Evolutionary conservation across 2,888 invertebrate species (phyloP), one percentile per base, ranked within the genome.

Genomic region (Epiblema foenella): DNA sequence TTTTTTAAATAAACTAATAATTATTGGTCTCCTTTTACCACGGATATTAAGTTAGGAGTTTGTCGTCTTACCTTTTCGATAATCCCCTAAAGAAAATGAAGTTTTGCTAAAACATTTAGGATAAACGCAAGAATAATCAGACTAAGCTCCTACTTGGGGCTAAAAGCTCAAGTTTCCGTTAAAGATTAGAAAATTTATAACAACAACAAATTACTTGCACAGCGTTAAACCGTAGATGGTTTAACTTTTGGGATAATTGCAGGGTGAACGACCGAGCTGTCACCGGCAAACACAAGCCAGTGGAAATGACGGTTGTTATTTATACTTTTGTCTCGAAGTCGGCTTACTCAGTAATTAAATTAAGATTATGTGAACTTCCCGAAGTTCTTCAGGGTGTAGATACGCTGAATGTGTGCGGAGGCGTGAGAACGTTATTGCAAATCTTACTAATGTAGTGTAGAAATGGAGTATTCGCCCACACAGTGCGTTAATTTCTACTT

Each of bases 251-350:
- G n/a, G 54, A n/a, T 15, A 7, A 12, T n/a, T n/a, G n/a, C n/a
- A 51, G 37, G 69, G 63, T 69, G 57, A 69, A 58, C 17, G 63
- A 69, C 51, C 68, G 46, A 18, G 9, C 4, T 46, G 12, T n/a
- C 56, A 39, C 10, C 20, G 17, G 11, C 10, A 63, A 69, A 20
- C 37, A n/a, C 29, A 18, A 10, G 57, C 24, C 37, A 51, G 18
- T 49, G 12, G 63, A 49, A 51, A 57, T 63, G 18, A 52, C 63
- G 20, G 24, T 46, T 64, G 17, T 51, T 69, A 69, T 69, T 69
- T 69, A 69, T 15, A 29, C n/a, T 46, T 67, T 63, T 24, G 39
- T 29, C 39, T 49, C 49, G 18, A 51, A 69, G 46, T 68, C 60
- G 29, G 60, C 51, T 68, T 60, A 68, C 52, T 7, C 39, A 24